These are phyloP conservation scores for Athene noctua DNA, from an alignment of 2,113 vertebrate genomes.

Conservation along the genomic window DNA sequence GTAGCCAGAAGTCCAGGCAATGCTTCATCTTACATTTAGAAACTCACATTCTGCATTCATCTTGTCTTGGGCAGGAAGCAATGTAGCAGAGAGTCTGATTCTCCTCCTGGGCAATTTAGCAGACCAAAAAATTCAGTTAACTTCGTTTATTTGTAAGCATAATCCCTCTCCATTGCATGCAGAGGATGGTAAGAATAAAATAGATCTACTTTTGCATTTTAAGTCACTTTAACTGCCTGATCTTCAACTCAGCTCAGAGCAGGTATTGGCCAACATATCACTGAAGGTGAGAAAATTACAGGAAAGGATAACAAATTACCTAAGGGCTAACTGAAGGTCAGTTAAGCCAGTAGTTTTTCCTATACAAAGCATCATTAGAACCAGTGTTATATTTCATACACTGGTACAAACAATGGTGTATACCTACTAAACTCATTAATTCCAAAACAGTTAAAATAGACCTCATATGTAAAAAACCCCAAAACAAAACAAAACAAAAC, in stretches of 20 bases:
- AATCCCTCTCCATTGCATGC: neutral
- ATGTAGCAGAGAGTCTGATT: neutral
- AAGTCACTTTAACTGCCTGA: neutral
- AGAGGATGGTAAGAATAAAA: neutral
- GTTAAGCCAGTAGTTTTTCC: neutral
- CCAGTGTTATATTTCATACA: neutral
- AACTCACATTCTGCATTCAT: neutral
- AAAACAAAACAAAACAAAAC: neutral
- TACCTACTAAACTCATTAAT: neutral
- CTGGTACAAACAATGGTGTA: neutral
- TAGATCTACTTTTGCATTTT: neutral
- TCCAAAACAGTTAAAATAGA: neutral
- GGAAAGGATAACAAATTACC: neutral
- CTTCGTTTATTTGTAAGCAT: neutral
- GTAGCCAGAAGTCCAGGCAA: neutral
- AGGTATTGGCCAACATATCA: neutral
- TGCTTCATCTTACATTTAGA: neutral
- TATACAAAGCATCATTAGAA: neutral
- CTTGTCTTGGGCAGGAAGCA: neutral
- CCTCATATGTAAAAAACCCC: neutral
- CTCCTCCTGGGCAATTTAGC: neutral
- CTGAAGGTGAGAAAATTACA: neutral
- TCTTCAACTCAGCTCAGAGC: neutral
- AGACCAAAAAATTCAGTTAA: neutral
- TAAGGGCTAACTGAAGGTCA: neutral